These are phyloP conservation scores for Pogonocherus hispidulus DNA, from an alignment of 2,888 invertebrate genomes.

Conservation along the genomic window DNA sequence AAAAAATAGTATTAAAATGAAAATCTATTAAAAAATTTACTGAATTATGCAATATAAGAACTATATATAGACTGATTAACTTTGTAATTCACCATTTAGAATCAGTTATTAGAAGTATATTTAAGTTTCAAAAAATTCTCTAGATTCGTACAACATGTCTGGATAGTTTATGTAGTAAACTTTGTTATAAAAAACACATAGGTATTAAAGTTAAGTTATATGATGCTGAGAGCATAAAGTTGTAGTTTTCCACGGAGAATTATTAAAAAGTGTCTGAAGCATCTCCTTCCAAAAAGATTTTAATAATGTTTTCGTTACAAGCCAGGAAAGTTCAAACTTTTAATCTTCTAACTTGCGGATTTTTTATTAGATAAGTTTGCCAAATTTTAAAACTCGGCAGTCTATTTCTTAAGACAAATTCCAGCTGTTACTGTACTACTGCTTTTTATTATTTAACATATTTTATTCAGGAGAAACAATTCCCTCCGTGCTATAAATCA, in stretches of 20 bases:
- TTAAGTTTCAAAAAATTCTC: no score
- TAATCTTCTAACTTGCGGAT: constrained; percentile 47
- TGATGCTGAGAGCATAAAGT: constrained; percentile 28
- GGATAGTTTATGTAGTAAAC: constrained; percentile 4
- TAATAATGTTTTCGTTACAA: constrained; percentile 46
- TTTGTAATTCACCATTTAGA: no score
- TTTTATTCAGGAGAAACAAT: constrained; percentile 3
- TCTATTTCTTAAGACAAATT: constrained; percentile 38
- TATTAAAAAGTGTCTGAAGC: constrained; percentile 48
- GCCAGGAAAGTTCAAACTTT: constrained; percentile 39
- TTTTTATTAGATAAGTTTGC: constrained; percentile 51
- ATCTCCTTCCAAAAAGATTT: constrained; percentile 42
- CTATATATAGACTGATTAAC: no score
- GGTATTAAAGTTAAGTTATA: constrained; percentile 27
- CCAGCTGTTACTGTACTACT: constrained; percentile 39
- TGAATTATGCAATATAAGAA: no score
- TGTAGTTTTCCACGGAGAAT: constrained; percentile 43
- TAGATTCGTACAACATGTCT: no score
- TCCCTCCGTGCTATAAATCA: background rate
- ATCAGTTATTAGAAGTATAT: no score
- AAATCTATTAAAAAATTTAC: no score
- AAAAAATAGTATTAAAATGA: no score
- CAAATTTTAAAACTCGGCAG: constrained; percentile 31
- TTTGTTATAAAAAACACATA: constrained; percentile 9
- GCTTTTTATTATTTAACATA: background rate